Evolutionary conservation across 2,888 invertebrate species (phyloP), one percentile per base, ranked within the genome.

Genomic region (Plagodis pulveraria): DNA sequence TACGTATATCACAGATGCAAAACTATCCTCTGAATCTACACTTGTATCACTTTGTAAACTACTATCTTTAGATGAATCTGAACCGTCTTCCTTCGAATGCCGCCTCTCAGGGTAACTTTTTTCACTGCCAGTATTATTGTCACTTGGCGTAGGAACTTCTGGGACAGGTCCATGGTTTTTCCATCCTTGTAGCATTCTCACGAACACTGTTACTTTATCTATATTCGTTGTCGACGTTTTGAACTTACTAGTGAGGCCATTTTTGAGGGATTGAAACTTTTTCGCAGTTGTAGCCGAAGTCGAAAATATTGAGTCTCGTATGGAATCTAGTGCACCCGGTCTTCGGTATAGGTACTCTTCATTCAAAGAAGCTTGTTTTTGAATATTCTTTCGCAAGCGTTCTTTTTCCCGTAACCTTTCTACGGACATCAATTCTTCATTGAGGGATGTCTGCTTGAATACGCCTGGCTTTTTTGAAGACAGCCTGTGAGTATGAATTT

Each of bases 21-120:
- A 97, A 84, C 97, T 98, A 78, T 98, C 98, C 83, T 98, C 98
- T 0, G 97, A 97, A 83, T 98, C 98, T 40, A 98, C 97, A 87
- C 98, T 98, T 0, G 98, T 98, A 80, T 98, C 98, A 83, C 98
- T 98, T 86, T 98, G 98, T 60, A 98, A 93, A 81, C 98, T 98
- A 81, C 97, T 96, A 73, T 97, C 97, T 86, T 97, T 97, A 2
- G 97, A 97, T 6, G 97, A 97, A 80, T 97, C 97, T 0, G 98
- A 98, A 10, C 97, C 97, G 73, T 97, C 97, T 84, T 98, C 98
- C 67, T 95, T 95, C 0, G 97, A 97, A 74, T 96, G 95, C 53
- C 97, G 94, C 57, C 98, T 91, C 77, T 96, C 97, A 67, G 86
- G 89, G 62, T 81, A 86, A 58, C 74, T 78, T 74, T 93, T 93